Evolutionary conservation across 1,140 invertebrate species (phyloP), one percentile per base, ranked within the genome.

Genomic region (Caenorhabditis latens): DNA sequence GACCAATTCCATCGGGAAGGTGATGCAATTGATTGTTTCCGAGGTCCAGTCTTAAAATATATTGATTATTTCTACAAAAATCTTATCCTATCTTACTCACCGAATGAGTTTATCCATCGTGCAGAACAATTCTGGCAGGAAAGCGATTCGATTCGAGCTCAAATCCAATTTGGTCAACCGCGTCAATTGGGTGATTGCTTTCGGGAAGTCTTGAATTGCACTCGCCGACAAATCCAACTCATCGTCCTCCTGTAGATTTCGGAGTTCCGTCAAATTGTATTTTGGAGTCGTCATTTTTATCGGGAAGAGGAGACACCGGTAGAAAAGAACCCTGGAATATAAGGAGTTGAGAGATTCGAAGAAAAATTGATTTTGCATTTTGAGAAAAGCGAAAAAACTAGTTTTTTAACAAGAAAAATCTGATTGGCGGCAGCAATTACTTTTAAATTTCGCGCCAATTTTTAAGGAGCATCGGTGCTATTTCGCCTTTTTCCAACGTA

Each of bases 211-310:
- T 13, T 53, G 9, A 32, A 85, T 65, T 19, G 24, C 67, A 16
- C 50, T 6, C 1, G 84, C 65, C 4, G 84, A 85, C 5, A 85
- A 48, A 48, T 85, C 84, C 21, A 85, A 42, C 67, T 85, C 84
- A 24, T 85, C 67, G 65, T 79, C 84, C 4, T 85, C 84, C 13
- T 71, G 84, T 19, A 85, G 42, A 32, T 79, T 50, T 50, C 40
- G 43, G 7, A 85, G 63, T 61, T 85, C 84, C 32, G 43, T 75
- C 14, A 75, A 32, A 40, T 4, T 50, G 46, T 50, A 79, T 4
- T 79, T 79, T 6, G 43, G 46, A 11, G 43, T 2, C 11, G 19
- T 21, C 71, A 79, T 79, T 48, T 21, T 43, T 16, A 32, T 24
- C 8, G 19, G n/a, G 8, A n/a, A n/a, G 61, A 40, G 9, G 43